A percentile compares a stretch with the other conserved stretches of the same genome.
Conservation (phyloP, 2,113 vertebrate species). For the Oncorhynchus keta region DNA sequence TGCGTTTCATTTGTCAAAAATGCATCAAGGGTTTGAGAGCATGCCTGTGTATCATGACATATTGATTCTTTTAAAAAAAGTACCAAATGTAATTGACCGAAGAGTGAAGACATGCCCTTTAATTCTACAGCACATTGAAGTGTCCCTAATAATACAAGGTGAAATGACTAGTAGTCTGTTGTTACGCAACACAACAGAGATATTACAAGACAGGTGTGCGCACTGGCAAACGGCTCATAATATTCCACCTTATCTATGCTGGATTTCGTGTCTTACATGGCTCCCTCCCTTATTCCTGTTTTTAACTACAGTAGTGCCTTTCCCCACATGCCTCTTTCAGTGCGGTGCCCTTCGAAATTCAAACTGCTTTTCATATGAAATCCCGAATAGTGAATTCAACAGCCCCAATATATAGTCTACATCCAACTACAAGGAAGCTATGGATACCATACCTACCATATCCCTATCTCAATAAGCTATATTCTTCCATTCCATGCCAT, state of each 20-base stretch:
- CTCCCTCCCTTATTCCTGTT: neutral
- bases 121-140: neutral
- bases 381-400: neutral
- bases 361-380: too few species aligned
- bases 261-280: neutral
- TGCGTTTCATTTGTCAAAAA: neutral
- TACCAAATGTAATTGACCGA: neutral
- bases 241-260: neutral
- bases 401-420: too few species aligned
- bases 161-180: neutral
- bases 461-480: neutral
- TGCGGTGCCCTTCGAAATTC: too few species aligned
- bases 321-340: slow-evolving; percentile 5
- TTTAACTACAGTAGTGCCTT: slow-evolving; percentile 38
- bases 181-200: neutral
- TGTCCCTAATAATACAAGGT: neutral
- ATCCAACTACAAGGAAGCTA: neutral
- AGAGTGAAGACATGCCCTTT: neutral
- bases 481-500: neutral
- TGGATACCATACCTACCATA: neutral
- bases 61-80: neutral
- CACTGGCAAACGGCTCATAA: neutral
- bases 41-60: neutral
- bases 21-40: neutral
- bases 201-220: neutral